phyloP scores from a whole-genome alignment of 2,888 invertebrate genomes.

The Callimorpha dominula region DNA sequence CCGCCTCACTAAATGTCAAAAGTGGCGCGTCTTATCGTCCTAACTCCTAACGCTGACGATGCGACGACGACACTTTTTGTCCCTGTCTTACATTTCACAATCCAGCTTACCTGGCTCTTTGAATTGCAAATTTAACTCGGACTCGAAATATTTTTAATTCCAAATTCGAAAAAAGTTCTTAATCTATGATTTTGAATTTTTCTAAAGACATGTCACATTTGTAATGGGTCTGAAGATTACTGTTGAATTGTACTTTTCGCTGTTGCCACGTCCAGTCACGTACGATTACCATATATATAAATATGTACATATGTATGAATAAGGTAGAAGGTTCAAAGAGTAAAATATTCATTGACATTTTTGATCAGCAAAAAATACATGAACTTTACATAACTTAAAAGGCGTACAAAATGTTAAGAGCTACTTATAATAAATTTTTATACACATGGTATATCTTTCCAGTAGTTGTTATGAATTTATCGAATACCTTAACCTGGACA shows the following conservation, averaged over 20 bases:
- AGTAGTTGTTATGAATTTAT: no score
- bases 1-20: constrained; percentile 49
- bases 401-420: no score
- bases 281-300: constrained; percentile 2
- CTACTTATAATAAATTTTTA: no score
- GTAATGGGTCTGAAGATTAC: constrained; percentile 1
- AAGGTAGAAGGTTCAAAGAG: constrained; percentile 23
- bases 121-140: constrained; percentile 71
- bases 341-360: constrained; percentile 1
- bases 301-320: constrained; percentile 21
- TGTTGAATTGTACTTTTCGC: constrained; percentile 3
- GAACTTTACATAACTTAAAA: background rate
- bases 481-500: no score
- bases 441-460: no score
- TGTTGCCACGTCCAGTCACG: constrained; percentile 10
- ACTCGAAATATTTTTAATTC: constrained; percentile 48
- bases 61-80: constrained; percentile 53
- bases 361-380: background rate
- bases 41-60: constrained; percentile 41
- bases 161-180: constrained; percentile 22
- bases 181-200: constrained; percentile 3
- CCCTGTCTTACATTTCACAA: constrained; percentile 39
- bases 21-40: constrained; percentile 41
- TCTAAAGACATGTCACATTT: constrained; percentile 2
- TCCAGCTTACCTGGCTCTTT: constrained; percentile 56